A percentile compares a stretch with the other conserved stretches of the same genome.
These are phyloP conservation scores for Cenopis cana DNA, from an alignment of 2,888 invertebrate genomes.

Conservation along the genomic window DNA sequence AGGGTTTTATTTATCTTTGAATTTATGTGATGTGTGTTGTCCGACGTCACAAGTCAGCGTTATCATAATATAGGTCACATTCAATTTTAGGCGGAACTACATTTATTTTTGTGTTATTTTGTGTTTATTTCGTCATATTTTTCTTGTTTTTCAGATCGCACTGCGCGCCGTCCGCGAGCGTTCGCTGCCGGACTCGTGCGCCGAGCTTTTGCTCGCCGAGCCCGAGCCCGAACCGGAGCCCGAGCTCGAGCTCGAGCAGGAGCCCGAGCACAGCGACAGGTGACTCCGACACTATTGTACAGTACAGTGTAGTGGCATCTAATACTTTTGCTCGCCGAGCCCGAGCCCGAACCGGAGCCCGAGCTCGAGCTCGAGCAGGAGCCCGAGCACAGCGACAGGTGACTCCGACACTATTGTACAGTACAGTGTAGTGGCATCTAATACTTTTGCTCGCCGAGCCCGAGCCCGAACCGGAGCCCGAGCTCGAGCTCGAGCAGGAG, in stretches of 20 bases:
- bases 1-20: too few relatives aligned
- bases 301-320: too few relatives aligned
- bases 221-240: constrained; percentile 51
- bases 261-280: constrained; percentile 51
- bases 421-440: too few relatives aligned
- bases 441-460: constrained; percentile 61
- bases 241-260: not conserved
- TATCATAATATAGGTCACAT: too few relatives aligned
- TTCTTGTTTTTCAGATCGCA: too few relatives aligned
- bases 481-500: not conserved
- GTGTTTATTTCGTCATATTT: too few relatives aligned
- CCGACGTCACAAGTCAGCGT: too few relatives aligned
- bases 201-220: constrained; percentile 64
- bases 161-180: constrained; percentile 97
- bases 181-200: constrained; percentile 92
- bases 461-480: constrained; percentile 50
- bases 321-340: constrained; percentile 61
- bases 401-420: too few relatives aligned
- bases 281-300: too few relatives aligned
- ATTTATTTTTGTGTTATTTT: too few relatives aligned
- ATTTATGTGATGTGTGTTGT: too few relatives aligned
- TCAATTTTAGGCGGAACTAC: too few relatives aligned
- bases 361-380: not conserved
- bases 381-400: constrained; percentile 53
- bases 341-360: constrained; percentile 51